Evolutionary conservation across 2,797 vertebrate genomes (phyloP), one percentile per base, ranked within the genome.

Genomic region (Denticeps clupeoides): DNA sequence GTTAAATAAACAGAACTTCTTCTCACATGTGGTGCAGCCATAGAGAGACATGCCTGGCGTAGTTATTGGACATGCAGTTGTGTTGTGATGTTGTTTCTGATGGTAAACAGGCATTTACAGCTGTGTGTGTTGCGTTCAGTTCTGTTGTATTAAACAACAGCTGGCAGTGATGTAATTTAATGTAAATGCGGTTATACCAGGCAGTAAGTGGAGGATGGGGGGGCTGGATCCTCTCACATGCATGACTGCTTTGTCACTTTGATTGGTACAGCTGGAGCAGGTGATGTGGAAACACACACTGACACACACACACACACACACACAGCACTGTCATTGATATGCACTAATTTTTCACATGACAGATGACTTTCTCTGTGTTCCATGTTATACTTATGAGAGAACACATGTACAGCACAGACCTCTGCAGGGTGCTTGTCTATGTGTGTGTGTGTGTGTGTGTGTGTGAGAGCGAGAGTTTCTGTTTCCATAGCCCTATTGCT

Each of bases 261-360:
- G 38, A 47, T 56, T 44, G 31, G 7, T 26, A 10, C 26, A 25
- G 43, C 11, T 29, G 43, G 43, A 28, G 16, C 9, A 28, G 26
- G 26, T 18, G 26, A 29, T 35, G 45, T 47, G 58, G 62, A 63
- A 64, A 31, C 28, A 33, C 31, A 33, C 5, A 16, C 32, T 16
- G 32, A 35, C 4, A 7, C 13, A 35, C 32, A 35, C 32, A 35
- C 32, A 35, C 32, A 35, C 32, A 35, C 32, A 35, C 15, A 13
- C 12, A 6, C 29, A 12, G 4, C 3, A 16, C 49, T 52, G 46
- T 40, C 53, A 52, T 58, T 24, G 49, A 42, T 55, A 45, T 48
- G 15, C 66, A 66, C 65, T 70, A 59, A 58, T 74, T 75, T 79
- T 75, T 75, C 71, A 71, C 55, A 56, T 72, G 74, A 80, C 71